Conservation (phyloP, 2,888 invertebrate species). For the Philereme transversata region DNA sequence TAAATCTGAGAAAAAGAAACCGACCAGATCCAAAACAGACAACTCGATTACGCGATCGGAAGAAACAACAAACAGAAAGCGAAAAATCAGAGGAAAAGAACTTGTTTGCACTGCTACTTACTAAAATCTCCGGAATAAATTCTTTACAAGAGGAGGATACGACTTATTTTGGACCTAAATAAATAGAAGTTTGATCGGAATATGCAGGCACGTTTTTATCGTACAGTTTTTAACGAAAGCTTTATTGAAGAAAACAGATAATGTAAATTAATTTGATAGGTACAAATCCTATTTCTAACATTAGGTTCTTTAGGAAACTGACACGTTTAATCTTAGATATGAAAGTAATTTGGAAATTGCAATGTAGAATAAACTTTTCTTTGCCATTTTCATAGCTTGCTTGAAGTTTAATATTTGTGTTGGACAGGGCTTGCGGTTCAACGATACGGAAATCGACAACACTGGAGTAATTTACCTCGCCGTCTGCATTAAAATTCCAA, state of each 20-base stretch:
- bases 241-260: slow-evolving; percentile 17
- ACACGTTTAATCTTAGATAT: too few species aligned
- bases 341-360: too few species aligned
- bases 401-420: too few species aligned
- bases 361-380: too few species aligned
- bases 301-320: neutral
- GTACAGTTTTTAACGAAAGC: slow-evolving; percentile 23
- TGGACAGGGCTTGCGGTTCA: too few species aligned
- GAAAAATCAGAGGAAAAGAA: slow-evolving; percentile 67
- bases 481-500: too few species aligned
- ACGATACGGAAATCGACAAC: too few species aligned
- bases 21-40: slow-evolving; percentile 57
- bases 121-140: slow-evolving; percentile 60
- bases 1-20: slow-evolving; percentile 44
- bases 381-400: too few species aligned
- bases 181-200: slow-evolving; percentile 33
- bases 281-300: neutral
- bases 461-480: too few species aligned
- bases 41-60: slow-evolving; percentile 71
- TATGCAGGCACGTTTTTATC: slow-evolving; percentile 21
- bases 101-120: slow-evolving; percentile 63
- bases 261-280: slow-evolving; percentile 8
- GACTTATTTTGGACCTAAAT: slow-evolving; percentile 51
- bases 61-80: slow-evolving; percentile 70
- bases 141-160: slow-evolving; percentile 48